Percentiles rank a stretch among this genome's conserved stretches.
Evolutionary conservation across 2,797 vertebrate genomes (phyloP).

Genomic region (Pelochelys cantorii): DNA sequence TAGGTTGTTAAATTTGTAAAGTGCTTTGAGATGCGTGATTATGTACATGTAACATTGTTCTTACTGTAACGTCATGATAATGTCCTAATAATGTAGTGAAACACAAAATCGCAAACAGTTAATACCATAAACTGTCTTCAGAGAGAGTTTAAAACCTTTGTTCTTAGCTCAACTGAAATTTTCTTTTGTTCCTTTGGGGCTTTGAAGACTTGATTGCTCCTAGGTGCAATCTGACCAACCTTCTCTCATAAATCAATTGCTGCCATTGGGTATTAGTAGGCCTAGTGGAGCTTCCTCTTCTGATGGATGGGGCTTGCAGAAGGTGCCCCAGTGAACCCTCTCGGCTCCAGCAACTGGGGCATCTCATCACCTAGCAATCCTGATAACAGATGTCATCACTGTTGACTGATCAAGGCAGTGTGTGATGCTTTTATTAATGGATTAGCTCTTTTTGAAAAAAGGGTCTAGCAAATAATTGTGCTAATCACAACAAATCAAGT

Average conservation of each 20-base stretch:
- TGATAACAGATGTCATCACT: slow-evolving; percentile 66
- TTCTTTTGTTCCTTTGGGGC: background rate
- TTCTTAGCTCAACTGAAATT: background rate
- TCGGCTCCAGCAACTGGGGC: slow-evolving; percentile 17
- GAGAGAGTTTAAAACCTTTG: background rate
- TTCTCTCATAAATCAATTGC: background rate
- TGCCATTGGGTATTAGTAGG: slow-evolving; percentile 2
- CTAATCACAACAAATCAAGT: slow-evolving; percentile 69
- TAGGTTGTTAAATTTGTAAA: background rate
- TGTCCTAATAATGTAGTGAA: background rate
- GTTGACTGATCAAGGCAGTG: slow-evolving; percentile 48
- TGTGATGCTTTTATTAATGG: slow-evolving; percentile 68
- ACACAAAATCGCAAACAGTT: background rate
- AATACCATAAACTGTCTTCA: background rate
- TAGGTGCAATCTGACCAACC: background rate
- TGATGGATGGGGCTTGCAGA: slow-evolving; percentile 10
- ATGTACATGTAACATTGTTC: background rate
- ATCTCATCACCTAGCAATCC: slow-evolving; percentile 43
- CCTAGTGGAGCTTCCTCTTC: slow-evolving; percentile 5
- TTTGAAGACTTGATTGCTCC: background rate
- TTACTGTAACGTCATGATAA: background rate
- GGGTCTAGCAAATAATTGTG: slow-evolving; percentile 67
- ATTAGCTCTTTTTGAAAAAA: slow-evolving; percentile 51
- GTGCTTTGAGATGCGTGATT: background rate
- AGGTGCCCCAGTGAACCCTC: slow-evolving; percentile 16